phyloP scores from a whole-genome alignment of 2,113 vertebrate species.

The Pygoscelis antarcticus region DNA sequence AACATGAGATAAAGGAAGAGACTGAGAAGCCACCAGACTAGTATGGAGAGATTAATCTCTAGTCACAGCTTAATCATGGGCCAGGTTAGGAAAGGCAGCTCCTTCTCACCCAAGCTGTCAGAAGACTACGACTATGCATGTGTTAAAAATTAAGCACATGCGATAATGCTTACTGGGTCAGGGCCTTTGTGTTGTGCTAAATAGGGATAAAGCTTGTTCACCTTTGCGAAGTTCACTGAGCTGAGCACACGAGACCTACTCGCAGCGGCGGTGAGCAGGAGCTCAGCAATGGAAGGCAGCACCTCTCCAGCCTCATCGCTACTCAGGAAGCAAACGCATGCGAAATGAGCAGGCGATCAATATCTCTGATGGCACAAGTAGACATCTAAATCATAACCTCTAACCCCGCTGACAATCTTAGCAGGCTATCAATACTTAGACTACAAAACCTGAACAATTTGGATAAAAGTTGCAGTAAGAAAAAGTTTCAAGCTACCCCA shows the following conservation, averaged over 20 bases:
- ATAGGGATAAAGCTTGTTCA: background rate
- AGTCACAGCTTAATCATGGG: background rate
- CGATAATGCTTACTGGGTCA: background rate
- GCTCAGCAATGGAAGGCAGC: background rate
- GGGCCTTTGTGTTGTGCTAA: background rate
- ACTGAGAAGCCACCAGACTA: background rate
- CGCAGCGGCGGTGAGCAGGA: fast-evolving
- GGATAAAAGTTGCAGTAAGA: background rate
- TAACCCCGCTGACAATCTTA: background rate
- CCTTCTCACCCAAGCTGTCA: background rate
- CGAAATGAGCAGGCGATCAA: background rate
- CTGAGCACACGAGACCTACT: fast-evolving
- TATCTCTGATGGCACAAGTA: background rate
- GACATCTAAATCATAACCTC: background rate
- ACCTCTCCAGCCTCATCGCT: background rate
- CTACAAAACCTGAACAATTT: background rate
- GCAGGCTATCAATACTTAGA: background rate
- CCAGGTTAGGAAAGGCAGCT: background rate
- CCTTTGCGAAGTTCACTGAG: background rate
- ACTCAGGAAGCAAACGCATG: background rate
- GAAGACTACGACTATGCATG: background rate
- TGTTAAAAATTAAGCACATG: background rate
- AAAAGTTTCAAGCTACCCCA: background rate
- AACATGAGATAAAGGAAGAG: background rate
- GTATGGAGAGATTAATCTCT: background rate